A percentile compares a stretch with the other conserved stretches of the same genome.
phyloP scores from a whole-genome alignment of 2,888 invertebrate genomes.

The Eupithecia inturbata region DNA sequence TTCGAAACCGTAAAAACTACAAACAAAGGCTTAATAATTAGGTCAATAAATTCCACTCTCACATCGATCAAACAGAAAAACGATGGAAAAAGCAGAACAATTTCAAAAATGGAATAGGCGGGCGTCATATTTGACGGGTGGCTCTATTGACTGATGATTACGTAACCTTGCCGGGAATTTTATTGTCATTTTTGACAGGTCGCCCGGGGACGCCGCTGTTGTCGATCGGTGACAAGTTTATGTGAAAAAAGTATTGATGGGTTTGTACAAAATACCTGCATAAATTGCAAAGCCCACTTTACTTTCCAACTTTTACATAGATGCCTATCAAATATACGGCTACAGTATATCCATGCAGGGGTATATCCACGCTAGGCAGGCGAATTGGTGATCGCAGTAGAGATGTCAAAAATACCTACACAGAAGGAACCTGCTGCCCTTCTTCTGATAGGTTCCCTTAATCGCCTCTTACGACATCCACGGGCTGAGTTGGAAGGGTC shows the following conservation, averaged over 20 bases:
- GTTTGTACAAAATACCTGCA: not conserved
- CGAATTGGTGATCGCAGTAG: no score
- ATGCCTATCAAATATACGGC: no score
- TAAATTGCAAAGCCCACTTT: no score
- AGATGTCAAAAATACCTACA: no score
- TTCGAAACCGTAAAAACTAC: no score
- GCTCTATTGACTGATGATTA: slow-evolving; percentile 62
- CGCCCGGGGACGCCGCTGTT: not conserved
- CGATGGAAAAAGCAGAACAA: slow-evolving; percentile 45
- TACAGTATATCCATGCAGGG: no score
- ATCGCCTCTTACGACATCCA: no score
- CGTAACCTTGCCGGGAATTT: slow-evolving; percentile 45
- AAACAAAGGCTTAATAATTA: slow-evolving; percentile 4
- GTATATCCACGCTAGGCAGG: no score
- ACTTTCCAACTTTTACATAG: no score
- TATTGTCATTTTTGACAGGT: slow-evolving; percentile 20
- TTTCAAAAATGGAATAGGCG: slow-evolving; percentile 55
- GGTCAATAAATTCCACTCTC: slow-evolving; percentile 15
- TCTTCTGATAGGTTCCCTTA: no score
- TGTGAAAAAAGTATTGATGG: not conserved
- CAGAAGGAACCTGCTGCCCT: no score
- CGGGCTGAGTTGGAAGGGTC: no score
- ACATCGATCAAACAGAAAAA: slow-evolving; percentile 22
- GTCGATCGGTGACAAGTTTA: slow-evolving; percentile 5
- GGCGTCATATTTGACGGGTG: slow-evolving; percentile 53